Evolutionary conservation across 2,797 vertebrate genomes (phyloP), one percentile per base, ranked within the genome.

Genomic region (Aldrovandia affinis): DNA sequence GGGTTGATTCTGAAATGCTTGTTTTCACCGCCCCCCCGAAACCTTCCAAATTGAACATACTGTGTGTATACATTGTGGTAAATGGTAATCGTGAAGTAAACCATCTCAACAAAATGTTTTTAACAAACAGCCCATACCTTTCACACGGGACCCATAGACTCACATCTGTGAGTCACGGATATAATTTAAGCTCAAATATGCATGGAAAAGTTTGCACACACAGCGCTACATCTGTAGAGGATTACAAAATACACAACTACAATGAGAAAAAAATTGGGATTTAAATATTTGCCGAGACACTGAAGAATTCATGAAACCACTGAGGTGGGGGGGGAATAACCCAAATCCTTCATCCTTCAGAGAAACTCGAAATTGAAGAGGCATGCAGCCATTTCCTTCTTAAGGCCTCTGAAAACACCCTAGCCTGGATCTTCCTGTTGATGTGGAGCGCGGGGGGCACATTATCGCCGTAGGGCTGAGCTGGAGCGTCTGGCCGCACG

Each of bases 361-460:
- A 54, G 57, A 81, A n/a, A 88, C 90, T 86, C 25, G 2, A 77
- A 77, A 89, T 90, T 84, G 82, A 63, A 87, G 88, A 87, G 86
- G 80, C 78, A 70, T 36, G 65, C 52, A 44, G 82, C 82, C 83
- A 75, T 84, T 88, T 85, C 79, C 73, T 85, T 39, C 54, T n/a
- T 57, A 39, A 22, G 54, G 30, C 25, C 70, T 57, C 78, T 5
- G 59, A 84, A 81, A 39, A 33, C 52, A 54, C 33, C n/a, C 25
- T n/a, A n/a, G 30, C n/a, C 20, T 61, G 61, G 63, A 50, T 83
- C 83, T 63, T 85, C 81, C 85, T 79, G 70, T 84, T 82, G 42
- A 75, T 80, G 78, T 30, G 52, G 55, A 81, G 55, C 54, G 15
- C 50, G 36, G 70, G 47, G 14, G 50, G 22, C 50, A 47, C 33